Percentiles rank a stretch among this genome's conserved stretches.
These are phyloP conservation scores for Python bivittatus DNA, from an alignment of 2,113 vertebrate genomes.

Conservation along the genomic window DNA sequence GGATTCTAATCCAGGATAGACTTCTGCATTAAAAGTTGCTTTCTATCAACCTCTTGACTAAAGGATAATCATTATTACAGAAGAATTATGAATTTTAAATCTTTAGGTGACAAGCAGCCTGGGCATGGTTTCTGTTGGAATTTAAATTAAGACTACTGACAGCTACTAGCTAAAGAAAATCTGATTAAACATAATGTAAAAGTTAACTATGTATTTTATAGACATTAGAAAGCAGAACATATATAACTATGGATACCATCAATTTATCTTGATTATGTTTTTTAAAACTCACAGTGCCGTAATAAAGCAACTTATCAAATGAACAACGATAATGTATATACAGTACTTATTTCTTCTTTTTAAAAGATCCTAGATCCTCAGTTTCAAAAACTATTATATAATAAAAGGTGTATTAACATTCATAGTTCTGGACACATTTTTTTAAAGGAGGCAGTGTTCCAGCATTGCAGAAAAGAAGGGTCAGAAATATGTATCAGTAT, in stretches of 20 bases:
- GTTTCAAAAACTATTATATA: neutral
- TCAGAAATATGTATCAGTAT: neutral
- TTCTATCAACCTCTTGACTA: neutral
- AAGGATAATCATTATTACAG: neutral
- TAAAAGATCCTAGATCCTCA: neutral
- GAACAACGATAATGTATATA: neutral
- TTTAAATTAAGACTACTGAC: neutral
- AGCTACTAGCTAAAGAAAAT: neutral
- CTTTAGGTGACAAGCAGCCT: neutral
- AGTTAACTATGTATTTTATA: neutral
- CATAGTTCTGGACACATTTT: neutral
- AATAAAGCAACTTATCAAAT: neutral
- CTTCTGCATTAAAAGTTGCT: neutral
- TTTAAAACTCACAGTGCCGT: neutral
- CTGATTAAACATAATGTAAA: neutral
- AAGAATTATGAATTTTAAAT: neutral
- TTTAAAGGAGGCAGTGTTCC: neutral
- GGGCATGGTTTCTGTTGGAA: neutral
- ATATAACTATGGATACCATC: neutral
- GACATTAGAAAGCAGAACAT: neutral
- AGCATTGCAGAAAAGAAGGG: neutral
- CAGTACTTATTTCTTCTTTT: neutral
- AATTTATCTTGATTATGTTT: neutral
- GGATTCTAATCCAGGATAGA: slow-evolving; percentile 7
- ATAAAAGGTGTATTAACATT: neutral